Evolutionary conservation across 92 coral and sea anemone species (phyloP), one percentile per base, ranked within the genome.

Genomic region (Blastomussa wellsi): DNA sequence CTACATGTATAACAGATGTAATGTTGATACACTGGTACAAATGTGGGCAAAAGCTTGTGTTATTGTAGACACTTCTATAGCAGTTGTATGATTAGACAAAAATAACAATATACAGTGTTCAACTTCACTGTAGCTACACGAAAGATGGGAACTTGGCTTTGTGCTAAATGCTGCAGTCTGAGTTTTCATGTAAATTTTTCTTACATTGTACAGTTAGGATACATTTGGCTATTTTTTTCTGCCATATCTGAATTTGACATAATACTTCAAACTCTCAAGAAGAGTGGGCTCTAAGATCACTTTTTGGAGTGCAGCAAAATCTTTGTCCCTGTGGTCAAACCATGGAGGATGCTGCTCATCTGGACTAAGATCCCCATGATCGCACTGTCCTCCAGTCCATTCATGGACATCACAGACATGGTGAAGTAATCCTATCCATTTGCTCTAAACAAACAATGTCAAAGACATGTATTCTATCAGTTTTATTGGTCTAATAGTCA

Each of bases 331-430:
- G 0, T 80, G 64, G 59, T 86, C 86, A 59, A 86, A 79, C 86
- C 90, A 86, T 24, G 90, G 86, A 12, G 70, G 86, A 26, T 60
- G 36, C 69, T 55, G 73, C 12, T 52, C 76, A 4, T 72, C 64
- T 10, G 12, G 73, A 33, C 17, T 77, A 24, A 80, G 76, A 2
- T 79, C 86, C n/a, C 39, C 86, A 73, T 86, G 90, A 44, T 64
- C 77, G 44, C 86, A 80, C 28, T 44, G 41, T 15, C 90, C 90
- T 16, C 90, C 90, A 35, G 48, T 41, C 90, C 89, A 86, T 19
- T 86, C 84, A 69, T 70, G 89, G 48, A 36, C 72, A 38, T 78
- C 33, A 48, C 89, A 86, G 22, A 78, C 86, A 73, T 80, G 86
- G 70, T 80, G 90, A 6, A 86, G 80, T 5, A 86, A 62, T 1